A percentile compares a stretch with the other conserved stretches of the same genome.
These are phyloP conservation scores for Nycteola revayana DNA, from an alignment of 2,888 invertebrate species.

Conservation along the genomic window DNA sequence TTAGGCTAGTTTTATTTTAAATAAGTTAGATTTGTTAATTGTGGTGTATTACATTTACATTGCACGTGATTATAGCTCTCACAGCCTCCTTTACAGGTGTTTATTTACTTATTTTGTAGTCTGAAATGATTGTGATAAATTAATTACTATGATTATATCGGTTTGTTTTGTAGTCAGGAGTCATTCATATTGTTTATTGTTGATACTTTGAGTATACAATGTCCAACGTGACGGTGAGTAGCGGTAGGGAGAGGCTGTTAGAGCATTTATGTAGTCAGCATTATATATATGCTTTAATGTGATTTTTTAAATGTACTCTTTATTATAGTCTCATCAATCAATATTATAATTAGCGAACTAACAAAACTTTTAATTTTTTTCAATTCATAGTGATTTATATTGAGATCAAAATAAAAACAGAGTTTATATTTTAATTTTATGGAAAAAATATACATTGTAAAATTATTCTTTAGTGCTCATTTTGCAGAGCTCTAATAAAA, in stretches of 20 bases:
- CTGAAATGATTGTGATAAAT: conserved; percentile 78
- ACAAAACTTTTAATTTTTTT: conserved; percentile 76
- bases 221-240: conserved; percentile 33
- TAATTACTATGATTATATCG: conserved; percentile 58
- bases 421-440: conserved; percentile 81
- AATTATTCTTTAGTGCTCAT: conserved; percentile 74
- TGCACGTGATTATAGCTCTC: conserved; percentile 75
- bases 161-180: conserved; percentile 57
- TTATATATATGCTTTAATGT: conserved; percentile 83
- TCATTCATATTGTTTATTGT: conserved; percentile 68
- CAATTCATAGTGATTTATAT: conserved; percentile 79
- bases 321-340: conserved; percentile 80
- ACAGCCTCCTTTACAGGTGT: conserved; percentile 69
- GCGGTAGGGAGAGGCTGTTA: conserved; percentile 65
- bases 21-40: conserved; percentile 82
- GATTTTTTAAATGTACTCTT: conserved; percentile 83
- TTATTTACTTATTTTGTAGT: conserved; percentile 70
- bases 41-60: conserved; percentile 77
- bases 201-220: conserved; percentile 60
- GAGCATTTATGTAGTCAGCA: conserved; percentile 81
- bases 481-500: conserved; percentile 72
- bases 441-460: conserved; percentile 75
- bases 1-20: conserved; percentile 80
- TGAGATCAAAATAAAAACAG: conserved; percentile 78
- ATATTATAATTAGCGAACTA: conserved; percentile 78